Evolutionary conservation across 2,888 invertebrate genomes (phyloP).

Genomic region (Meandrusa payeni): DNA sequence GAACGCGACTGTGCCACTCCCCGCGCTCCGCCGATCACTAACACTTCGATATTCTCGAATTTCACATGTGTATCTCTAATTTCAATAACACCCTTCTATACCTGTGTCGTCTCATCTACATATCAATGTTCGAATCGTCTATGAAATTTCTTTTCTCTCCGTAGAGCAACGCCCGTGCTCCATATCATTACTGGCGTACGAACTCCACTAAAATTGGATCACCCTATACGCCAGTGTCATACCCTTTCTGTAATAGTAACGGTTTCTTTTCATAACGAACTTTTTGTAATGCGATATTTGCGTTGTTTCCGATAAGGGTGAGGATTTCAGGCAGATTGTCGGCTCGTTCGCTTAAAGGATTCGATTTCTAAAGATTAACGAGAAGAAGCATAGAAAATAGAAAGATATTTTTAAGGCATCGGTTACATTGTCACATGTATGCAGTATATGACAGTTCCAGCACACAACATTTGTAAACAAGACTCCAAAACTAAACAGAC

Average conservation of each 20-base stretch:
- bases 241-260: slow-evolving; percentile 76
- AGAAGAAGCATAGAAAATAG: slow-evolving; percentile 35
- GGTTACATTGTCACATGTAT: too few relatives aligned
- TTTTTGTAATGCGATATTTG: slow-evolving; percentile 76
- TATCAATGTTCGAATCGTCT: slow-evolving; percentile 74
- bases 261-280: slow-evolving; percentile 78
- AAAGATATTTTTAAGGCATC: too few relatives aligned
- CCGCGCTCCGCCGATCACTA: slow-evolving; percentile 41
- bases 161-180: slow-evolving; percentile 75
- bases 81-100: slow-evolving; percentile 75
- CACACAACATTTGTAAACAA: too few relatives aligned
- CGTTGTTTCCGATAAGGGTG: slow-evolving; percentile 74
- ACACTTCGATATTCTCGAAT: slow-evolving; percentile 60
- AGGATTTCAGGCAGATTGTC: slow-evolving; percentile 62
- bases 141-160: slow-evolving; percentile 72
- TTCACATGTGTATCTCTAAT: slow-evolving; percentile 73
- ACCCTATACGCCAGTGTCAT: slow-evolving; percentile 69
- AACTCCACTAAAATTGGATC: slow-evolving; percentile 75
- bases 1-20: slow-evolving; percentile 13
- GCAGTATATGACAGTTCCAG: too few relatives aligned
- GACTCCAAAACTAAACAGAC: too few relatives aligned
- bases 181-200: slow-evolving; percentile 72
- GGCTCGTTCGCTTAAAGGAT: slow-evolving; percentile 56
- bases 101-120: slow-evolving; percentile 76
- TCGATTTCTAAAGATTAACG: slow-evolving; percentile 51